Evolutionary conservation across 2,113 vertebrate genomes (phyloP).

Genomic region (Daphoenositta chrysoptera): DNA sequence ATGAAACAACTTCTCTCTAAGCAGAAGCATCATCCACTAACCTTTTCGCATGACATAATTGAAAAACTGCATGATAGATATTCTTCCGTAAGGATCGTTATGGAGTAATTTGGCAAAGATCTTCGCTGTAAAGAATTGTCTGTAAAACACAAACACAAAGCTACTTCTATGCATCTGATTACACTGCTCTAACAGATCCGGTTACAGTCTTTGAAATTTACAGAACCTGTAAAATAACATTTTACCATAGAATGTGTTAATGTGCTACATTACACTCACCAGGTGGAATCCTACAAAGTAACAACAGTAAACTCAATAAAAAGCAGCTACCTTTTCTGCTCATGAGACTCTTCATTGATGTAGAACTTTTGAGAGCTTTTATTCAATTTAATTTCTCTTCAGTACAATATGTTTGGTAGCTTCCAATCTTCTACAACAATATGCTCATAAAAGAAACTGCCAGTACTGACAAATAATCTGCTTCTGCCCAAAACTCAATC

Average conservation of each 20-base stretch:
- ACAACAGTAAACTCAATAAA: neutral
- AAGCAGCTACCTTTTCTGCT: neutral
- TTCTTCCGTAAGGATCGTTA: slow-evolving; percentile 91
- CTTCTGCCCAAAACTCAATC: neutral
- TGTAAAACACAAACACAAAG: slow-evolving; percentile 60
- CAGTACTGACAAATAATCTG: neutral
- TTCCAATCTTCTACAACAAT: neutral
- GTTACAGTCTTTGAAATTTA: neutral
- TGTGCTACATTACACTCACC: neutral
- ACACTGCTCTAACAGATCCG: neutral
- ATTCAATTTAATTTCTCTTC: neutral
- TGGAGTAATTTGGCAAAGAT: slow-evolving; percentile 94
- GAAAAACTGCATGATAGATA: slow-evolving; percentile 99
- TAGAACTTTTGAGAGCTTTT: neutral
- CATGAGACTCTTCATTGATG: neutral
- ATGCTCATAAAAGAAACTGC: neutral
- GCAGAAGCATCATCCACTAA: slow-evolving; percentile 42
- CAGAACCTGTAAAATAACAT: neutral
- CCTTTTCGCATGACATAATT: slow-evolving; percentile 99
- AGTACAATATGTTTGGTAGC: neutral
- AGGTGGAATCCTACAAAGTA: neutral
- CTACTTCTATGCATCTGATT: neutral
- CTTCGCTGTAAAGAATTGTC: slow-evolving; percentile 93
- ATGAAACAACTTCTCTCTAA: neutral
- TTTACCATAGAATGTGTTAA: neutral